These are phyloP conservation scores for Eurosta solidaginis DNA, from an alignment of 1,140 invertebrate species.

Conservation along the genomic window DNA sequence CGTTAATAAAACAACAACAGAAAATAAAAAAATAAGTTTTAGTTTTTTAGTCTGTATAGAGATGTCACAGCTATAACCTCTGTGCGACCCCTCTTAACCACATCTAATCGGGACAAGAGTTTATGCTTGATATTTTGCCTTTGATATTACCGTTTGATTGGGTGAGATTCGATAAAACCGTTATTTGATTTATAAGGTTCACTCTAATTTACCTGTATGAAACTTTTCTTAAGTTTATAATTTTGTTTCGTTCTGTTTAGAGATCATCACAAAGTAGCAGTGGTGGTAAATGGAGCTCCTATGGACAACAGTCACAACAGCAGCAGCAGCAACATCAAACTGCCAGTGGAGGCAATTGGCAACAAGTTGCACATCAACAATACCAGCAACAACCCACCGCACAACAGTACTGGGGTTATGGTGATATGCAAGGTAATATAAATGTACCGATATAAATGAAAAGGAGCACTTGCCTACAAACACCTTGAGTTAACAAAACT, in stretches of 20 bases:
- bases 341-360: constrained; percentile 40
- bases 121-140: too few species aligned
- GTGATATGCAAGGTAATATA: constrained; percentile 52
- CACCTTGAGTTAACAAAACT: too few species aligned
- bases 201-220: background rate
- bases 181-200: background rate
- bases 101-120: too few species aligned
- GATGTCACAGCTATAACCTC: too few species aligned
- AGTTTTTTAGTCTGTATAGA: too few species aligned
- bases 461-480: constrained; percentile 28
- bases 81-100: too few species aligned
- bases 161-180: background rate
- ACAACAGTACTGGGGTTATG: constrained; percentile 51
- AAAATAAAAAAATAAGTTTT: too few species aligned
- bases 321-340: constrained; percentile 43
- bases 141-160: too few species aligned
- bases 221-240: background rate
- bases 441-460: background rate
- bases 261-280: constrained; percentile 35
- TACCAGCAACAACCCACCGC: constrained; percentile 43
- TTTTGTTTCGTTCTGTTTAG: background rate
- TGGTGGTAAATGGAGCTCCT: constrained; percentile 54
- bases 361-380: constrained; percentile 47
- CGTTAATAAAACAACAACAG: too few species aligned
- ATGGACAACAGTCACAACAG: constrained; percentile 39